phyloP scores from a whole-genome alignment of 2,113 vertebrate species.

The Anseranas semipalmata region DNA sequence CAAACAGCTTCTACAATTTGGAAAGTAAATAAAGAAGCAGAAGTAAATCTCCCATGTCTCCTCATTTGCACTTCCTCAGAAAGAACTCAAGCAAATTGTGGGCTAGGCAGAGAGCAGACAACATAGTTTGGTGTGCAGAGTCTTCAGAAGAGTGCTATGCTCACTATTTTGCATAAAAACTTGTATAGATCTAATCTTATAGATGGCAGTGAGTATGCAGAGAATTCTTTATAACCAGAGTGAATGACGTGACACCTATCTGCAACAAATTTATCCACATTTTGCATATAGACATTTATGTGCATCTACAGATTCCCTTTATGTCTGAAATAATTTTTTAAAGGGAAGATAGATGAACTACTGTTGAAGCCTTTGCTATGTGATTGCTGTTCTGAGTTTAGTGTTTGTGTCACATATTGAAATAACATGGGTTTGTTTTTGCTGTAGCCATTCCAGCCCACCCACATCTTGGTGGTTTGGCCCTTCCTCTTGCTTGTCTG shows the following conservation, averaged over 20 bases:
- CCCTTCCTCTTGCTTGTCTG: slow-evolving; percentile 59
- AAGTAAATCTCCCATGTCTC: background rate
- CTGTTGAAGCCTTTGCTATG: background rate
- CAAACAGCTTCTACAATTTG: background rate
- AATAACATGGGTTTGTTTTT: slow-evolving; percentile 62
- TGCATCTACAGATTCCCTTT: background rate
- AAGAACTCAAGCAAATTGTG: background rate
- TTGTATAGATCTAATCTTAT: background rate
- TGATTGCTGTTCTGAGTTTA: slow-evolving; percentile 42
- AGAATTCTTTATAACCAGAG: background rate
- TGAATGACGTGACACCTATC: background rate
- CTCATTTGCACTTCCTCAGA: background rate
- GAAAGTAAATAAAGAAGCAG: slow-evolving; percentile 5
- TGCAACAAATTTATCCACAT: background rate
- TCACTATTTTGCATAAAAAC: background rate
- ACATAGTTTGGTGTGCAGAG: background rate
- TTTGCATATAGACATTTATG: background rate
- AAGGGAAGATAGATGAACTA: background rate
- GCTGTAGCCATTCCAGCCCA: slow-evolving; percentile 61
- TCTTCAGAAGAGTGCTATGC: background rate
- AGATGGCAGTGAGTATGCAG: background rate
- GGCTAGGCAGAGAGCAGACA: background rate
- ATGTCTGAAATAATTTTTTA: background rate
- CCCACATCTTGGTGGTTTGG: slow-evolving; percentile 74
- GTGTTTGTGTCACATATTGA: slow-evolving; percentile 32